Base-by-base conservation (phyloP, 1,140 invertebrate genomes). In the Sycophaga agraensis region DNA sequence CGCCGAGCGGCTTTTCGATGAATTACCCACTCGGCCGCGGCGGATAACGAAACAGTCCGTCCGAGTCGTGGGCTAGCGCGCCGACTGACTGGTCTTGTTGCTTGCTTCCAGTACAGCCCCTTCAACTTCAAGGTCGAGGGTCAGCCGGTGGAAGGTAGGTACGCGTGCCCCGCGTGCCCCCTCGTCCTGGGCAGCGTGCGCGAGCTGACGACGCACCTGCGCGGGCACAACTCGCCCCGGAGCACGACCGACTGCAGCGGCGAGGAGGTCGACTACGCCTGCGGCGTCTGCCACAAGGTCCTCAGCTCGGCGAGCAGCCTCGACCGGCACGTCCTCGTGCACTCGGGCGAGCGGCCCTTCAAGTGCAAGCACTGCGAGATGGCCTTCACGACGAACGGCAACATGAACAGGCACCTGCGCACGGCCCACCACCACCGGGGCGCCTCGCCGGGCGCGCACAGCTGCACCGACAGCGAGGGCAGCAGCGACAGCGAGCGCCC, bases 371-470 rank as follows among this genome's bases (percentile, higher is more conserved):
- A 86, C 65, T 94, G 92, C 75, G 83, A 87, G 19, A 86, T 91
- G 76, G 87, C 90, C 3, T 96, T 94, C 78, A 93, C 90, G 28
- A 94, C 91, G 3, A 94, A 93, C 74, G 91, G 91, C 14, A 93
- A 92, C 74, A 92, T 95, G 90, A 91, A 92, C 70, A 81, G 91
- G 22, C 92, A 94, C 72, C 86, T 91, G 80, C 82, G 90, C 53
- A 91, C 88, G 0, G 89, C 73, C 1, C 84, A 84, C 62, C 11
- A 4, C 5, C 11, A 4, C 5, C 74, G 70, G 6, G 65, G 68
- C 0, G 76, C 77, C 57, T 50, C 62, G 11, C 45, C 55, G 1
- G n/a, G n/a, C n/a, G 49, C 54, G 0, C 61, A 58, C 61, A 76
- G 73, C 45, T 73, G 66, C 34, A 76, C 78, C 0, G 76, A 79